phyloP scores from a whole-genome alignment of 1,140 invertebrate species.

The Drosophila nasuta region DNA sequence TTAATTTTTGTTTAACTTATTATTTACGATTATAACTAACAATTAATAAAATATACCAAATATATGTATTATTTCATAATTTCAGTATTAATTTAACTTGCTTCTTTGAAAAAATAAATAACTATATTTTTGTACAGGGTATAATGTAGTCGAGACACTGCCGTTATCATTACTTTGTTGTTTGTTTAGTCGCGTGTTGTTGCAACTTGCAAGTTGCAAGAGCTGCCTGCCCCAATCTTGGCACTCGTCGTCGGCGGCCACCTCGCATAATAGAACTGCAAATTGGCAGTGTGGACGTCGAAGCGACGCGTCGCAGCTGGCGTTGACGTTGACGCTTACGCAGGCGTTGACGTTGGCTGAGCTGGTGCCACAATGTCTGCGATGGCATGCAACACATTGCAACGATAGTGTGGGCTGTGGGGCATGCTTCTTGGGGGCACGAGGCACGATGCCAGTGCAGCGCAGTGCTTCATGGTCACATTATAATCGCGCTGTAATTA shows the following conservation, averaged over 20 bases:
- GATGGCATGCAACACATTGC: constrained; percentile 69
- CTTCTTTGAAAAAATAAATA: neutral
- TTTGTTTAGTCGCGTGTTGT: constrained; percentile 22
- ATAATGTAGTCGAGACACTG: neutral
- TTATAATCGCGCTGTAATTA: constrained; percentile 69
- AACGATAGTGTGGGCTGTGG: constrained; percentile 10
- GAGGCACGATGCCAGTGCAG: constrained; percentile 1
- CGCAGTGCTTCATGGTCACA: constrained; percentile 48
- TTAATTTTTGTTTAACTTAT: too few species aligned
- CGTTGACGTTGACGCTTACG: constrained; percentile 6
- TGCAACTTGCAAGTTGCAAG: neutral
- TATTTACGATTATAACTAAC: too few species aligned
- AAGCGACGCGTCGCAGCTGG: constrained; percentile 10
- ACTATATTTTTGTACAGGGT: neutral
- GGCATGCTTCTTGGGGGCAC: neutral
- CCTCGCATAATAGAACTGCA: constrained; percentile 32
- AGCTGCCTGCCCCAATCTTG: constrained; percentile 9
- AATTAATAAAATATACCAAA: too few species aligned
- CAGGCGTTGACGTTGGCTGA: neutral
- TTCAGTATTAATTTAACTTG: too few species aligned
- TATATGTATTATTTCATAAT: too few species aligned
- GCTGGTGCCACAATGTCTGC: constrained; percentile 64
- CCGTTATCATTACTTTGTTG: neutral
- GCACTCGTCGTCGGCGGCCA: constrained; percentile 20
- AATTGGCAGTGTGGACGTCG: constrained; percentile 29